phyloP scores from a whole-genome alignment of 37 sponge, comb jelly and placozoan genomes.

The Diacarnus erythraeanus region DNA sequence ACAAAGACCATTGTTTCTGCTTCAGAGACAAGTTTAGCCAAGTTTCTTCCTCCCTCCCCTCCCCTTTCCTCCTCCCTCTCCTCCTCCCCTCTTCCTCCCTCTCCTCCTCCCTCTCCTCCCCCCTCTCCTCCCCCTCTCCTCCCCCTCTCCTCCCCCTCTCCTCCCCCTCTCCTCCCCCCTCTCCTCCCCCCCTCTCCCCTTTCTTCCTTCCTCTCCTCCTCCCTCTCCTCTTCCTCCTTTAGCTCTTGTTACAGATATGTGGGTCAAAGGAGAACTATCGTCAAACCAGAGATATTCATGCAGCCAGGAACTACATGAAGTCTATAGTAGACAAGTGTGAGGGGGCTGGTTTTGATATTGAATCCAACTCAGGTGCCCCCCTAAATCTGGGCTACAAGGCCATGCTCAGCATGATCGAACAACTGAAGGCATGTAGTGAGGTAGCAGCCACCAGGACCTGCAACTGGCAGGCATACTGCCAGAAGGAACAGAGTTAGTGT shows the following conservation, averaged over 20 bases:
- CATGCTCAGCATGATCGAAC: conserved; percentile 67
- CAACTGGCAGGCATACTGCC: conserved; percentile 88
- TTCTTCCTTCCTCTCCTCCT: neutral
- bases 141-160: too few relatives aligned
- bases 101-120: too few relatives aligned
- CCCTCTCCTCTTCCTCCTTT: neutral
- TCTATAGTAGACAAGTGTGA: conserved; percentile 41
- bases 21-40: too few relatives aligned
- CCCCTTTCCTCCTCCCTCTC: too few relatives aligned
- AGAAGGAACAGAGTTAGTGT: conserved; percentile 55
- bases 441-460: conserved; percentile 53
- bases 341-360: conserved; percentile 26
- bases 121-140: too few relatives aligned
- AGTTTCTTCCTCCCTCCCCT: too few relatives aligned
- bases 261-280: conserved; percentile 89
- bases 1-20: too few relatives aligned
- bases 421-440: conserved; percentile 72
- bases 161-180: too few relatives aligned
- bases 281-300: conserved; percentile 66
- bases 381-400: conserved; percentile 62
- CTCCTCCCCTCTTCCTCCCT: too few relatives aligned
- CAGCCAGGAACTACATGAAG: conserved; percentile 48
- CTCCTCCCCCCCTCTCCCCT: too few relatives aligned
- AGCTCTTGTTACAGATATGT: conserved; percentile 81
- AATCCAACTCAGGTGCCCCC: neutral